Conservation (phyloP, 1,140 invertebrate genomes). For the Hydropsyche tenuis region DNA sequence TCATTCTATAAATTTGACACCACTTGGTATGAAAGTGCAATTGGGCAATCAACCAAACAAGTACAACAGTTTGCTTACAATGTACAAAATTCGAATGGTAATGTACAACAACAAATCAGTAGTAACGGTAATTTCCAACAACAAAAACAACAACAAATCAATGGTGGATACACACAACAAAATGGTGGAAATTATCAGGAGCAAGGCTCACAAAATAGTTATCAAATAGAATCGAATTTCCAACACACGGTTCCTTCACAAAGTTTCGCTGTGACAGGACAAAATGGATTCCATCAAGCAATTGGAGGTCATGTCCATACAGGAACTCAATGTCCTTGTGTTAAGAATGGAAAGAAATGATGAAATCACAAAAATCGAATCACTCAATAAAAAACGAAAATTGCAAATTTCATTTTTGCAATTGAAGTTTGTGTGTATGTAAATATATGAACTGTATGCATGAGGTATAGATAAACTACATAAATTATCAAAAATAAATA, state of each 20-base stretch:
- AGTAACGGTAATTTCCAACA: constrained; percentile 19
- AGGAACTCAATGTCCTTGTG: constrained; percentile 45
- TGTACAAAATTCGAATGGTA: constrained; percentile 44
- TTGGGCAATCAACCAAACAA: constrained; percentile 50
- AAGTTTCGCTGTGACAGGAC: constrained; percentile 37
- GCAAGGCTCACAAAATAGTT: neutral
- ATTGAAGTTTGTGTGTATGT: constrained; percentile 12
- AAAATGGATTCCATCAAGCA: constrained; percentile 43
- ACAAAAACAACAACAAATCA: constrained; percentile 18
- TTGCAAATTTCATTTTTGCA: constrained; percentile 13
- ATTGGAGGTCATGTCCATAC: constrained; percentile 39
- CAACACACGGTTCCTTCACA: constrained; percentile 35
- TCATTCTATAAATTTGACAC: constrained; percentile 62
- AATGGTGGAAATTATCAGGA: neutral
- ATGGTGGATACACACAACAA: constrained; percentile 1
- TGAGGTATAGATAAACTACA: constrained; percentile 30
- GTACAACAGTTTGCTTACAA: constrained; percentile 51
- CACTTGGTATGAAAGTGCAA: constrained; percentile 61
- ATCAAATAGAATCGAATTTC: constrained; percentile 12
- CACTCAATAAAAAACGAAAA: constrained; percentile 11
- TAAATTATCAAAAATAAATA: constrained; percentile 28
- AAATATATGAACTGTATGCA: constrained; percentile 6
- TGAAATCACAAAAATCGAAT: neutral
- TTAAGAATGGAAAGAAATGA: constrained; percentile 43
- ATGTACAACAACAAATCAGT: constrained; percentile 10